Conservation (phyloP, 2,113 vertebrate species). For the Ceyx cyanopectus region DNA sequence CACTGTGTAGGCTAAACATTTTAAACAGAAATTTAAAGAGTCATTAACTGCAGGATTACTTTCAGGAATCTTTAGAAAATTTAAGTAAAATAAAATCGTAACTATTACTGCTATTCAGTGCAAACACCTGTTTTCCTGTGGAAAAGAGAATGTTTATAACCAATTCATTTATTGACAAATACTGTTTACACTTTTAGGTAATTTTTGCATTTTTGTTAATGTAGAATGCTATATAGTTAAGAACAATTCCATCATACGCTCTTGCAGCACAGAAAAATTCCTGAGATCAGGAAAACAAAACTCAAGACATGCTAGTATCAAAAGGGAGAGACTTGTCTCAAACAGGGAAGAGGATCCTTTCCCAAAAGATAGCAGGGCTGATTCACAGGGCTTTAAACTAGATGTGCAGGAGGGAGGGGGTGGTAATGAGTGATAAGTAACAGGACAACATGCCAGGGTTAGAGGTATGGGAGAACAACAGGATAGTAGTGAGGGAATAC, state of each 20-base stretch:
- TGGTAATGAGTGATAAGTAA: too few species aligned
- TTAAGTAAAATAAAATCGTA: background rate
- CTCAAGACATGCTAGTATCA: background rate
- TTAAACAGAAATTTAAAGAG: background rate
- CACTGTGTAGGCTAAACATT: constrained; percentile 74
- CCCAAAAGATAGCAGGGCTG: too few species aligned
- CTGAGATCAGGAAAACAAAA: background rate
- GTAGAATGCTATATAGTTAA: background rate
- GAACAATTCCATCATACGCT: background rate
- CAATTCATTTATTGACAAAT: background rate
- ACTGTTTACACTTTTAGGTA: background rate
- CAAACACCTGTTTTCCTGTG: background rate
- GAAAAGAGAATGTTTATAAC: background rate
- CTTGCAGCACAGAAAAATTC: background rate
- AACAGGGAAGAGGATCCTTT: too few species aligned
- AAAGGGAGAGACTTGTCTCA: too few species aligned
- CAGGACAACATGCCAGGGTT: too few species aligned
- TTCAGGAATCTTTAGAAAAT: background rate
- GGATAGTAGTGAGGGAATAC: too few species aligned
- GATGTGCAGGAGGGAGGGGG: too few species aligned
- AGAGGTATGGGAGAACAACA: too few species aligned
- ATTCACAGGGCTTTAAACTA: too few species aligned
- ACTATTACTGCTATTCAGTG: background rate
- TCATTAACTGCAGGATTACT: background rate
- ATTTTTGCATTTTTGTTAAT: background rate